Conservation (phyloP, 2,113 vertebrate species). For the Antigone vipio region DNA sequence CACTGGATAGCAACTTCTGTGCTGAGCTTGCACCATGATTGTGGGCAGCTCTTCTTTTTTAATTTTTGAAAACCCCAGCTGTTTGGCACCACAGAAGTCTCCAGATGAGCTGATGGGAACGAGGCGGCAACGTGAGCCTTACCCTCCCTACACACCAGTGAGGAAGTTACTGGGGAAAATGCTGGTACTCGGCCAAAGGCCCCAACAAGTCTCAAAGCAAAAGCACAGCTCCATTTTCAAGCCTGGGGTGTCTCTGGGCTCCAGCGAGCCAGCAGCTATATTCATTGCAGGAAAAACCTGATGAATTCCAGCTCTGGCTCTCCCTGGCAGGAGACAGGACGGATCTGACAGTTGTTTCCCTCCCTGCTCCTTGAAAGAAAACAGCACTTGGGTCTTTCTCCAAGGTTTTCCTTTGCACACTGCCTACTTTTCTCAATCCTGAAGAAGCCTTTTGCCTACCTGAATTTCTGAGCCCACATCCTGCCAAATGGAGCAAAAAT, state of each 20-base stretch:
- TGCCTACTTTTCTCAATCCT: neutral
- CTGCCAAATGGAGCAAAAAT: neutral
- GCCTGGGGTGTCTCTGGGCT: neutral
- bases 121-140: neutral
- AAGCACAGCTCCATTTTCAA: neutral
- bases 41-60: neutral
- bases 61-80: neutral
- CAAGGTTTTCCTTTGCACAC: neutral
- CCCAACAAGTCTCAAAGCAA: neutral
- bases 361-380: neutral
- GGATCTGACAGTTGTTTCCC: neutral
- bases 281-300: neutral
- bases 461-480: neutral
- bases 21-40: neutral
- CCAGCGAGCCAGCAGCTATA: neutral
- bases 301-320: neutral
- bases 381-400: neutral
- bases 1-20: neutral
- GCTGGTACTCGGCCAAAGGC: neutral
- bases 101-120: neutral
- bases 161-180: neutral
- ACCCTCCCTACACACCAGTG: neutral
- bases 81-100: neutral
- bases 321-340: neutral
- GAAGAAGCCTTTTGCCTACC: neutral